Evolutionary conservation across 1,140 invertebrate genomes (phyloP).

Genomic region (Dryas iulia): DNA sequence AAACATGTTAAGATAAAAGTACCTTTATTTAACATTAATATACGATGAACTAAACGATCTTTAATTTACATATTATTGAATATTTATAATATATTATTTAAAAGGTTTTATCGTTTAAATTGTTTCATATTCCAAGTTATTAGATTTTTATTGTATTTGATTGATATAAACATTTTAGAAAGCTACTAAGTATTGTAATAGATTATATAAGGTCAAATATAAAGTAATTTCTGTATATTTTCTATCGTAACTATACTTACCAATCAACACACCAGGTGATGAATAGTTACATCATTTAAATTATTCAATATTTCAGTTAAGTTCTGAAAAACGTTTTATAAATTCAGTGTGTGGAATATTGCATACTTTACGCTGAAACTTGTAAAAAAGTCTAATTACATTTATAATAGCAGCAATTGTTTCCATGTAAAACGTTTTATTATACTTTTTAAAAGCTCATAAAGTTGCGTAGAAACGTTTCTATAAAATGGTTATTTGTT

Average conservation of each 20-base stretch:
- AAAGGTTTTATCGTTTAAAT: too few relatives aligned
- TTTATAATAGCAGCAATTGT: background rate
- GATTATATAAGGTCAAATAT: too few relatives aligned
- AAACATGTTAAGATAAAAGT: constrained; percentile 2
- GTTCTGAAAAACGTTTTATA: background rate
- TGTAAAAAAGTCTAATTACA: background rate
- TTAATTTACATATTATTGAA: background rate
- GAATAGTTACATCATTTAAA: background rate
- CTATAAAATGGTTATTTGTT: background rate
- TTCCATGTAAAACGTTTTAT: background rate
- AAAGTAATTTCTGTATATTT: too few relatives aligned
- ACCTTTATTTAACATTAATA: background rate
- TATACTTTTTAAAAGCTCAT: background rate
- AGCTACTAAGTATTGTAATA: too few relatives aligned
- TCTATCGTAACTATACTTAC: too few relatives aligned
- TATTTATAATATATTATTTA: too few relatives aligned
- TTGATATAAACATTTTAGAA: too few relatives aligned
- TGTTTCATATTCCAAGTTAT: too few relatives aligned
- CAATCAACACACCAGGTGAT: background rate
- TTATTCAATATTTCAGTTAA: background rate
- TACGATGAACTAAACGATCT: background rate
- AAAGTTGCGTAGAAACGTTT: background rate
- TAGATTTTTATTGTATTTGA: too few relatives aligned
- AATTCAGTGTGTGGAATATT: background rate
- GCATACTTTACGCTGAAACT: background rate